A percentile compares a stretch with the other conserved stretches of the same genome.
Conservation (phyloP, 2,888 invertebrate genomes). For the Drosophila multiciliata region DNA sequence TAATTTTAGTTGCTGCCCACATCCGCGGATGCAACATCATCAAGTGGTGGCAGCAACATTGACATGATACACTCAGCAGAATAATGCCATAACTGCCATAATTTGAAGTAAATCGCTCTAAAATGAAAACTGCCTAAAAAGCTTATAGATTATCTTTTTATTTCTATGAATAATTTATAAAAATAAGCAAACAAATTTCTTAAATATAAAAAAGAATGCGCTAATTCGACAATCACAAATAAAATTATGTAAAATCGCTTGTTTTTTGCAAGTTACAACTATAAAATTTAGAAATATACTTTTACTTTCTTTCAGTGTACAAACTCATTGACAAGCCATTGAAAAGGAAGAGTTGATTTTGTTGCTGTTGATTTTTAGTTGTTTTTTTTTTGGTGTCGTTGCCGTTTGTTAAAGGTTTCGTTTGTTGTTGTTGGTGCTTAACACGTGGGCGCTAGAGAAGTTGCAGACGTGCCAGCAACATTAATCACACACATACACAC, state of each 20-base stretch:
- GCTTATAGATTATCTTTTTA: not conserved
- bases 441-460: slow-evolving; percentile 34
- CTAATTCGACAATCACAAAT: too few species aligned
- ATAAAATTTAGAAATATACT: not conserved
- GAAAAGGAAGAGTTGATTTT: slow-evolving; percentile 46
- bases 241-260: too few species aligned
- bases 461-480: slow-evolving; percentile 40
- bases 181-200: too few species aligned
- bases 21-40: slow-evolving; percentile 11
- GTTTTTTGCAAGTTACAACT: too few species aligned
- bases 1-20: slow-evolving; percentile 63
- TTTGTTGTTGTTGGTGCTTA: slow-evolving; percentile 21
- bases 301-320: not conserved
- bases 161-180: too few species aligned
- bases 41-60: slow-evolving; percentile 35
- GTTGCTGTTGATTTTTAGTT: slow-evolving; percentile 9
- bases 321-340: slow-evolving; percentile 36
- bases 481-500: slow-evolving; percentile 36
- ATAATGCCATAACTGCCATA: not conserved
- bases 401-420: slow-evolving; percentile 30
- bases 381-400: slow-evolving; percentile 24
- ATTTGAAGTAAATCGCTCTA: not conserved
- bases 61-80: not conserved
- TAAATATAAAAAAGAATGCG: too few species aligned
- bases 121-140: not conserved